A percentile compares a stretch with the other conserved stretches of the same genome.
phyloP scores from a whole-genome alignment of 2,113 vertebrate genomes.

The Brachirus orientalis region DNA sequence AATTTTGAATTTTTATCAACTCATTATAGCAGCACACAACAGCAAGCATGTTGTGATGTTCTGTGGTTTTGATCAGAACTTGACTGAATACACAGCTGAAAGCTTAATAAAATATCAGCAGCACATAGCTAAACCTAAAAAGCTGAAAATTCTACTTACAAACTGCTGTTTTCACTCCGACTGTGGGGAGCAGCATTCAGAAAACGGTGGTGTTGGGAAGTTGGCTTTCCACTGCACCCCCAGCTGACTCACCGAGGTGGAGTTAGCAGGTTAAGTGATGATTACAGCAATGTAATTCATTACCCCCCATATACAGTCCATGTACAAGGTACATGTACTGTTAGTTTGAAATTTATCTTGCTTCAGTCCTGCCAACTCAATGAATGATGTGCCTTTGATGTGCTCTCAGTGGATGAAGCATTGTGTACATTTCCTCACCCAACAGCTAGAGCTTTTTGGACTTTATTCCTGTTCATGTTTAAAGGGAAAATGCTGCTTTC shows the following conservation, averaged over 20 bases:
- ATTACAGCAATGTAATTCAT: constrained; percentile 5
- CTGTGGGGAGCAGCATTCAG: no score
- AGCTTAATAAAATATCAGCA: background rate
- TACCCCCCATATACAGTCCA: no score
- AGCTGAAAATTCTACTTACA: background rate
- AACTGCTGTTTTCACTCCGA: no score
- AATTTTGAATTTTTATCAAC: no score
- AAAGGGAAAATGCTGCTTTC: constrained; percentile 25
- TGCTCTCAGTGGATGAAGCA: no score
- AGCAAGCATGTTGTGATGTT: background rate
- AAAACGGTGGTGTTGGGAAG: no score
- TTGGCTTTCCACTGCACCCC: no score
- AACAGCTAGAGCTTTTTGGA: background rate
- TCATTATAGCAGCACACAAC: no score
- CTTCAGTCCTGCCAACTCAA: background rate
- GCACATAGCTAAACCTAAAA: background rate
- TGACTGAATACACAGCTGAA: background rate
- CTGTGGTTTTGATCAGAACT: constrained; percentile 1
- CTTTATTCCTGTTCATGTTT: constrained; percentile 9
- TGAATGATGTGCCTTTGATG: constrained; percentile 24
- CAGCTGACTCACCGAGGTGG: no score
- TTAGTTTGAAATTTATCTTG: background rate
- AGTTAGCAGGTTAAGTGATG: no score
- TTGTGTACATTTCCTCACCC: background rate
- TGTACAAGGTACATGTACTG: no score